These are phyloP conservation scores for Chaetodon trifasciatus DNA, from an alignment of 2,797 vertebrate species.

Conservation along the genomic window DNA sequence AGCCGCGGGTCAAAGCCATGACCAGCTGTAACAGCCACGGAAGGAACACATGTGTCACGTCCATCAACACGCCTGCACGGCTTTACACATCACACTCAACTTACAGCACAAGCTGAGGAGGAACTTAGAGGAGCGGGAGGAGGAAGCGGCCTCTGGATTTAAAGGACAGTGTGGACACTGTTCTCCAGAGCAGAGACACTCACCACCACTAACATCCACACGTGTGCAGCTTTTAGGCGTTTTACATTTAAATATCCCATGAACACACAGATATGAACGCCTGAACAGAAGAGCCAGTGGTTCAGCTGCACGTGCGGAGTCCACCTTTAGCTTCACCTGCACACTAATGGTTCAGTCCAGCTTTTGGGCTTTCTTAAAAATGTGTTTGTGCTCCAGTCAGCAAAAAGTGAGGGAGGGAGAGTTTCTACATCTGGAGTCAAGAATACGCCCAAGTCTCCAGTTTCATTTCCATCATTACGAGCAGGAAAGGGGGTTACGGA, in stretches of 20 bases:
- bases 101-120: neutral
- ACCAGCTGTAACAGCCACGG: conserved; percentile 56
- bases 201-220: too few species aligned
- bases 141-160: too few species aligned
- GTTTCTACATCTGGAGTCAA: conserved; percentile 66
- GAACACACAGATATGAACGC: too few species aligned
- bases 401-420: conserved; percentile 18
- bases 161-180: too few species aligned
- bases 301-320: neutral
- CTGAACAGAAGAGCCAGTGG: neutral
- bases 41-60: conserved; percentile 45
- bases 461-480: conserved; percentile 65
- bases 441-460: conserved; percentile 59
- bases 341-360: neutral
- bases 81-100: neutral
- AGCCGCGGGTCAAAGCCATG: conserved; percentile 25
- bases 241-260: too few species aligned
- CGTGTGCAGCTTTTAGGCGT: too few species aligned
- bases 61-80: conserved; percentile 25
- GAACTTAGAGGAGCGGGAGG: too few species aligned
- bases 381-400: conserved; percentile 38
- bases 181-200: too few species aligned
- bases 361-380: neutral
- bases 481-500: conserved; percentile 58
- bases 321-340: neutral